phyloP scores from a whole-genome alignment of 2,888 invertebrate species.

The Laothoe populi region DNA sequence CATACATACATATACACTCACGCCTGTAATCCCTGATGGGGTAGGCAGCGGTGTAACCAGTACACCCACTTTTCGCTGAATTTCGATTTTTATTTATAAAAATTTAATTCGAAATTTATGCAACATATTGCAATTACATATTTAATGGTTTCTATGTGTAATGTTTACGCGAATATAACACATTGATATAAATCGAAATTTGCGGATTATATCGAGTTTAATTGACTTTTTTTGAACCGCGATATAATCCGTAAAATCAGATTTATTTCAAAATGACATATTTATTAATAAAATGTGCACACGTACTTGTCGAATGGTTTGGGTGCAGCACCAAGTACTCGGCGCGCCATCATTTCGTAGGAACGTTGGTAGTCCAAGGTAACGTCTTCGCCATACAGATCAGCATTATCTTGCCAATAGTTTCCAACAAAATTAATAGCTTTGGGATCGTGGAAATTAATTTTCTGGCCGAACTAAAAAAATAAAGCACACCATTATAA shows the following conservation, averaged over 20 bases:
- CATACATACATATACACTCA: neutral
- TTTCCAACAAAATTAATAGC: constrained; percentile 84
- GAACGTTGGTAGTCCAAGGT: constrained; percentile 75
- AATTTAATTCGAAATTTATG: neutral
- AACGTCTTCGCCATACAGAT: constrained; percentile 65
- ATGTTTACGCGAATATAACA: too few relatives aligned
- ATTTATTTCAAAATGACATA: too few relatives aligned
- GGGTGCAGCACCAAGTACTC: constrained; percentile 64
- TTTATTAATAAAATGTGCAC: neutral
- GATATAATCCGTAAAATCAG: too few relatives aligned
- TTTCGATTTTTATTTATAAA: too few relatives aligned
- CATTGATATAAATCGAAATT: too few relatives aligned
- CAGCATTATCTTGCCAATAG: constrained; percentile 84
- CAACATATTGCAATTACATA: neutral
- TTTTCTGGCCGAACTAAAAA: constrained; percentile 61
- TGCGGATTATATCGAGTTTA: too few relatives aligned
- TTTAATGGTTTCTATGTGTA: too few relatives aligned
- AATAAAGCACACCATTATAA: constrained; percentile 36
- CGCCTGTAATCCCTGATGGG: too few relatives aligned
- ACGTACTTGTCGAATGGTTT: constrained; percentile 57
- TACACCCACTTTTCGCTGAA: too few relatives aligned
- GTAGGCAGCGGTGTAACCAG: too few relatives aligned
- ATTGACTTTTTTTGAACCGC: too few relatives aligned
- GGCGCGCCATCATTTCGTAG: constrained; percentile 84
- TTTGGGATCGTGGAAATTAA: constrained; percentile 63